phyloP scores from a whole-genome alignment of 2,888 invertebrate species.

The Antheraea assamensis region DNA sequence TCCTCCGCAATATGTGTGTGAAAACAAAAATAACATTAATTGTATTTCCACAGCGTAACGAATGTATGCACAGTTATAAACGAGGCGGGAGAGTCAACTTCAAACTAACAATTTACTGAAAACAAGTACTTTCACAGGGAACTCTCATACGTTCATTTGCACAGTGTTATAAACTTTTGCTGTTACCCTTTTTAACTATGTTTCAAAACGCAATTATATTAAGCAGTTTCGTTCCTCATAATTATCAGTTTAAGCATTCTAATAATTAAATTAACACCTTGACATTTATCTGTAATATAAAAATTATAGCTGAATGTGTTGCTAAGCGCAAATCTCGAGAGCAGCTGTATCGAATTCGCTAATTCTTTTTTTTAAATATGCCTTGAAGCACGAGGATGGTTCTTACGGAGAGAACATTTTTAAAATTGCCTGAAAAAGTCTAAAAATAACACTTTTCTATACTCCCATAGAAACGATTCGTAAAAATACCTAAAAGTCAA shows the following conservation, averaged over 20 bases:
- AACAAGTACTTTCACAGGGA: not conserved
- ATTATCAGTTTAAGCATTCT: not conserved
- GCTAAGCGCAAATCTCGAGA: no score
- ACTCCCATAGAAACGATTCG: no score
- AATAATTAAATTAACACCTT: not conserved
- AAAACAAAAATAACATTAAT: not conserved
- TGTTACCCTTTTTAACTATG: not conserved
- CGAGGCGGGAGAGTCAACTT: not conserved
- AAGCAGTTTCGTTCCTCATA: not conserved
- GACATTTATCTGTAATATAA: no score
- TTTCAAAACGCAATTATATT: not conserved
- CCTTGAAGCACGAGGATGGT: no score
- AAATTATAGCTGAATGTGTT: no score
- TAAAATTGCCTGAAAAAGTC: no score
- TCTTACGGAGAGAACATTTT: no score
- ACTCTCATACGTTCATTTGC: not conserved
- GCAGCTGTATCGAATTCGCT: no score
- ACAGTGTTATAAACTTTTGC: not conserved
- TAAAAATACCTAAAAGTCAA: no score
- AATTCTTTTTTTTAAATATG: no score
- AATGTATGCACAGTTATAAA: not conserved
- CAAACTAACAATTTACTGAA: constrained; percentile 6
- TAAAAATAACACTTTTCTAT: no score
- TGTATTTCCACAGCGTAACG: not conserved
- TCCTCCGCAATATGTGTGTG: not conserved